These are phyloP conservation scores for Phymorhynchus buccinoides DNA, from an alignment of 1,140 invertebrate genomes.

Conservation along the genomic window DNA sequence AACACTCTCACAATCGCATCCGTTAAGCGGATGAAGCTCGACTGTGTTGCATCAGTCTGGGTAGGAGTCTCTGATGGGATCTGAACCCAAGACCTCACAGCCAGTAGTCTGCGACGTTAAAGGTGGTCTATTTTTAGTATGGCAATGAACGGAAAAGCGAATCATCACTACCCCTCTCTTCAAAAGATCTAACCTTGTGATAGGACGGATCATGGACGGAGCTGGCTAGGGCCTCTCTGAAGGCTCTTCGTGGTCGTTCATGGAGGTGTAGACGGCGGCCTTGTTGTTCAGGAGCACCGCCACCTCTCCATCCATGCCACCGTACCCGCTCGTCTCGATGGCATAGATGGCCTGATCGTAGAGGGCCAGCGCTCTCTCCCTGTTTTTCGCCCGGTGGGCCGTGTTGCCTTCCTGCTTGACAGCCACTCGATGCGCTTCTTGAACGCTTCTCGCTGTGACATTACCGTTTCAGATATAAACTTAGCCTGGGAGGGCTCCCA, in stretches of 20 bases:
- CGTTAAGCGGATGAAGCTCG: too few relatives aligned
- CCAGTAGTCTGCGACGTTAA: too few relatives aligned
- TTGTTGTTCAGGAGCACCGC: constrained; percentile 51
- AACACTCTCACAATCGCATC: too few relatives aligned
- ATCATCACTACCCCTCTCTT: too few relatives aligned
- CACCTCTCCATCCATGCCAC: constrained; percentile 38
- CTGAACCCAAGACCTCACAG: too few relatives aligned
- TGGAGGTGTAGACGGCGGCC: constrained; percentile 38
- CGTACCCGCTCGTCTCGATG: constrained; percentile 22
- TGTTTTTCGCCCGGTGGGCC: constrained; percentile 42
- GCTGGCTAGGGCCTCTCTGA: constrained; percentile 45
- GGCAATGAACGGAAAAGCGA: background rate
- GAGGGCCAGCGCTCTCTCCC: constrained; percentile 38
- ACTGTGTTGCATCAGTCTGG: too few relatives aligned
- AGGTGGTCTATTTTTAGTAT: background rate
- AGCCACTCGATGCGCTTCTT: constrained; percentile 32
- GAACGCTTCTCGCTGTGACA: constrained; percentile 48
- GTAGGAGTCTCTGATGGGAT: too few relatives aligned
- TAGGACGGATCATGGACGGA: constrained; percentile 40
- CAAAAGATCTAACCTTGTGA: constrained; percentile 54
- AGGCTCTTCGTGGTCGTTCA: constrained; percentile 39
- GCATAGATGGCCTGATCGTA: constrained; percentile 44
- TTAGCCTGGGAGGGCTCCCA: too few relatives aligned
- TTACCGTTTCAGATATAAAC: too few relatives aligned
- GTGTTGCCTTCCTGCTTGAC: constrained; percentile 50